Conservation (phyloP, 1,140 invertebrate genomes). For the Manduca sexta region DNA sequence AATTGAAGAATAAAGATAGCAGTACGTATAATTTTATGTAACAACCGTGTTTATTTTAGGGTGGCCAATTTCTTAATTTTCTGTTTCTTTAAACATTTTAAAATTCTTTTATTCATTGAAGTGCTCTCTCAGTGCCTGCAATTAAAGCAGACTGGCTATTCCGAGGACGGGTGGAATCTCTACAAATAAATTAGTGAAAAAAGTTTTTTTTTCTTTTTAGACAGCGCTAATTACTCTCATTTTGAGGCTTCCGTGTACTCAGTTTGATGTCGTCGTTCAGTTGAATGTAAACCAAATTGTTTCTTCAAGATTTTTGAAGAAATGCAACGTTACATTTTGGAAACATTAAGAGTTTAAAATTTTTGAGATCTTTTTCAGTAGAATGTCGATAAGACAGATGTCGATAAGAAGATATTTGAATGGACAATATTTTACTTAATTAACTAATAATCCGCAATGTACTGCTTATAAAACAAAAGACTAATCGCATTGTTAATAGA, state of each 20-base stretch:
- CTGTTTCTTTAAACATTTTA: constrained; percentile 11
- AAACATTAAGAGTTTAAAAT: too few species aligned
- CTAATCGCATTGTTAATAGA: too few species aligned
- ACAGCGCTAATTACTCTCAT: constrained; percentile 15
- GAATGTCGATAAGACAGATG: too few species aligned
- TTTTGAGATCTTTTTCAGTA: too few species aligned
- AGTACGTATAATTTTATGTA: not conserved
- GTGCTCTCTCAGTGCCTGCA: constrained; percentile 10
- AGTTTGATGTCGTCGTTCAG: constrained; percentile 1
- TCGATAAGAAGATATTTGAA: too few species aligned
- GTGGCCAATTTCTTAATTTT: constrained; percentile 14
- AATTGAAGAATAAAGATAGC: too few species aligned
- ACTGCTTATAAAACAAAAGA: too few species aligned
- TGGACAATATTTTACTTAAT: too few species aligned
- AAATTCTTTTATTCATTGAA: constrained; percentile 15
- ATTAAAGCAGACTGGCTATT: constrained; percentile 22
- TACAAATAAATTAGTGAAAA: constrained; percentile 17
- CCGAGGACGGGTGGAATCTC: constrained; percentile 9
- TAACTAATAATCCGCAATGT: too few species aligned
- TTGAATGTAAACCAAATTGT: too few species aligned
- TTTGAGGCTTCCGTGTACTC: constrained; percentile 6
- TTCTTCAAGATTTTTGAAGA: too few species aligned
- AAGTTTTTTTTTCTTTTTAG: constrained; percentile 17
- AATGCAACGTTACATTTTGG: too few species aligned
- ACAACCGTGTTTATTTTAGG: constrained; percentile 11